Evolutionary conservation across 2,888 invertebrate genomes (phyloP), one percentile per base, ranked within the genome.

Genomic region (Encarsia formosa): DNA sequence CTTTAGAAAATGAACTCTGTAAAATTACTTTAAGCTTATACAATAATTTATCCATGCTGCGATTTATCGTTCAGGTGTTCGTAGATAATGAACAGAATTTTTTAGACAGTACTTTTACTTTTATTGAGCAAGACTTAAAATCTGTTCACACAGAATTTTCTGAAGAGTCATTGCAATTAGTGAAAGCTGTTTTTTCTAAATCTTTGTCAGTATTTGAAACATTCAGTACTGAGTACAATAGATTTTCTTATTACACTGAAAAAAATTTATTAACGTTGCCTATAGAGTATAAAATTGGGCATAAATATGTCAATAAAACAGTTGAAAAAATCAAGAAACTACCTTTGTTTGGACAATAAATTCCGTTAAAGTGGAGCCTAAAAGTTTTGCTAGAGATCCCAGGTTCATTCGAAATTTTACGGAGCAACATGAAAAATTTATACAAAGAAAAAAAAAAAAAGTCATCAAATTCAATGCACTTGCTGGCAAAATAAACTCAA

Each of bases 231-330:
- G 41, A 52, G 13, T 24, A 43, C 16, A 41, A 47, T 5, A 46
- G 52, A 20, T 52, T 52, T 29, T 3, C 13, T 18, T 19, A 37
- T 2, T 46, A 46, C 15, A 6, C 41, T 18, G 16, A 40, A 31
- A 47, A 52, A 41, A 26, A 34, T 29, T 29, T 52, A n/a, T 15
- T 46, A 4, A 37, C 24, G 24, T 19, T 18, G 29, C 52, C 52
- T 1, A 20, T 32, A 16, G 9, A 52, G 26, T 34, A 41, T 39
- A 1, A 11, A 15, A 40, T 52, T n/a, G 45, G 45, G 6, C 15
- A 37, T 32, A 40, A 37, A 16, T 16, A 34, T 23, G 40, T 34
- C 16, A 16, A 38, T 13, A 39, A 15, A 13, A 22, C 2, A n/a
- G 15, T 39, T 3, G 24, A 39, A 3, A 41, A 29, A n/a, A 18